A percentile compares a stretch with the other conserved stretches of the same genome.
Evolutionary conservation across 2,113 vertebrate species (phyloP).

Genomic region (Phoenicopterus ruber): DNA sequence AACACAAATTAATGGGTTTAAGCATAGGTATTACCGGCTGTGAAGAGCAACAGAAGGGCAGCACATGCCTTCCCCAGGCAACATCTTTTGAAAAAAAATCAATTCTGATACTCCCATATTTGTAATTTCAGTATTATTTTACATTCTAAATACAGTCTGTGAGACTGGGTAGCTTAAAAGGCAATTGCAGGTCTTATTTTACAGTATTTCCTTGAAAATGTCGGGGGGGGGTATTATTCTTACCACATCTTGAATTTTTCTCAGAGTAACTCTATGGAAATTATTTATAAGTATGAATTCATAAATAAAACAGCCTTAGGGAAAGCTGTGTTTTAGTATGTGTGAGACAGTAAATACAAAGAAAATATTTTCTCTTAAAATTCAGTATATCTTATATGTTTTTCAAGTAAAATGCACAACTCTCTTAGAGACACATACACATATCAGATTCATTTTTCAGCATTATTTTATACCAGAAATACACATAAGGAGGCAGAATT

Average conservation of each 20-base stretch:
- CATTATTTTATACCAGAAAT: not conserved
- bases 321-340: not conserved
- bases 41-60: not conserved
- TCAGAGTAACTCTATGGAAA: not conserved
- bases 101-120: not conserved
- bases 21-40: not conserved
- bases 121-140: not conserved
- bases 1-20: not conserved
- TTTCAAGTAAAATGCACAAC: not conserved
- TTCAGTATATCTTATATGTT: not conserved
- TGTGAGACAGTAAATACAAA: not conserved
- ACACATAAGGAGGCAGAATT: not conserved
- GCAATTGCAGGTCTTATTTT: not conserved
- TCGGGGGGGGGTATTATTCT: not conserved
- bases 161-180: not conserved
- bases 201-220: not conserved
- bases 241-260: not conserved
- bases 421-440: not conserved
- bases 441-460: not conserved
- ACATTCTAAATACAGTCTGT: not conserved
- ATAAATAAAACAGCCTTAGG: not conserved
- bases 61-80: not conserved
- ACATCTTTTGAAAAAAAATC: not conserved
- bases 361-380: not conserved
- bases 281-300: not conserved